phyloP scores from a whole-genome alignment of 1,140 invertebrate genomes.

The Halictus rubicundus region DNA sequence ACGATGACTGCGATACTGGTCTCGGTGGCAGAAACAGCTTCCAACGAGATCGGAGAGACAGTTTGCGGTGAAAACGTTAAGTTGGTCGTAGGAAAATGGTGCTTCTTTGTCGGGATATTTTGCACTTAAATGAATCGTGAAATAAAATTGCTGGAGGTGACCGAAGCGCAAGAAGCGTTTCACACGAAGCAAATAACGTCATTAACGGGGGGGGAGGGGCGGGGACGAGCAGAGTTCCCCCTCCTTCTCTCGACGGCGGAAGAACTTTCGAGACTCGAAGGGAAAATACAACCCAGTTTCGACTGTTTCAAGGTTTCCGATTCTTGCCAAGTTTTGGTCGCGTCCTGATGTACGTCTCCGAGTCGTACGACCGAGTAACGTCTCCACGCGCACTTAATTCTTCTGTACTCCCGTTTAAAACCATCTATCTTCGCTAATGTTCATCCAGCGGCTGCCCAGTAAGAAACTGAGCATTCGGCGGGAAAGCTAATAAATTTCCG shows the following conservation, averaged over 20 bases:
- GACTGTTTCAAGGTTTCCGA: slow-evolving; percentile 30
- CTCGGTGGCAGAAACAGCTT: too few species aligned
- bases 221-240: not conserved
- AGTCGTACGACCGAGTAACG: not conserved
- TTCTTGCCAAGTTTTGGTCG: slow-evolving; percentile 24
- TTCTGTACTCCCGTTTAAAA: slow-evolving; percentile 3
- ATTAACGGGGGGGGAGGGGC: not conserved
- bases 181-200: not conserved
- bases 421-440: slow-evolving; percentile 31
- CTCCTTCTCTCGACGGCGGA: not conserved
- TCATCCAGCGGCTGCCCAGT: not conserved
- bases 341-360: not conserved
- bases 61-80: too few species aligned
- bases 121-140: not conserved
- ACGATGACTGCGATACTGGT: too few species aligned
- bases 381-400: slow-evolving; percentile 8
- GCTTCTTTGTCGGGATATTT: not conserved
- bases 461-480: not conserved
- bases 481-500: slow-evolving; percentile 15
- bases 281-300: slow-evolving; percentile 36
- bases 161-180: not conserved
- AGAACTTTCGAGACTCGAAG: slow-evolving; percentile 4
- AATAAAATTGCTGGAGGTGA: not conserved
- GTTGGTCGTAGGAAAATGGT: too few species aligned
- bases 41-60: too few species aligned